Conservation (phyloP, 2,797 vertebrate species). For the Rhyacichthys aspro region DNA sequence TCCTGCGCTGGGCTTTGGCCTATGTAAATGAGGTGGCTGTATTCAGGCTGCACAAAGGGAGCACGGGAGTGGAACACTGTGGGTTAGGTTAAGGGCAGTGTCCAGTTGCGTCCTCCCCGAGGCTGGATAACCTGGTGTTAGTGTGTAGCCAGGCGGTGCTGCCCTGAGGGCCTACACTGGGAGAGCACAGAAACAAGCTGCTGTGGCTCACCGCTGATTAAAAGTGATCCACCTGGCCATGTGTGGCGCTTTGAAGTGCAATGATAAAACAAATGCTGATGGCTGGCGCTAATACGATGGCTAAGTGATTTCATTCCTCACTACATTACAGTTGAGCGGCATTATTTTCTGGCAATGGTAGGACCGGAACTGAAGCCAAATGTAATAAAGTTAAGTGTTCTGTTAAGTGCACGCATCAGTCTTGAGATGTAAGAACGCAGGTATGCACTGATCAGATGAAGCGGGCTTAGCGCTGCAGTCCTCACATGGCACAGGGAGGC, state of each 20-base stretch:
- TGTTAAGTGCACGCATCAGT: slow-evolving; percentile 56
- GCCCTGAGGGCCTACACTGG: no score
- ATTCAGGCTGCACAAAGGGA: background rate
- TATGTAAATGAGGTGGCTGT: slow-evolving; percentile 57
- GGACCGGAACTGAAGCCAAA: slow-evolving; percentile 55
- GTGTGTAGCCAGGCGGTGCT: no score
- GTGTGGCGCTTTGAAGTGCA: slow-evolving; percentile 65
- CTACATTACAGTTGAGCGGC: slow-evolving; percentile 53
- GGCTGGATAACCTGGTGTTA: slow-evolving; percentile 46
- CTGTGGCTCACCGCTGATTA: slow-evolving; percentile 65
- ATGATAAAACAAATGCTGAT: slow-evolving; percentile 67
- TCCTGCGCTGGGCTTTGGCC: slow-evolving; percentile 26
- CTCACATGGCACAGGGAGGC: background rate
- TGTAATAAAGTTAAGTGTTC: slow-evolving; percentile 71
- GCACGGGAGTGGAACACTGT: slow-evolving; percentile 10
- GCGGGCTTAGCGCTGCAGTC: background rate
- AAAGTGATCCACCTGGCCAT: slow-evolving; percentile 69
- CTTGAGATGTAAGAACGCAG: slow-evolving; percentile 22
- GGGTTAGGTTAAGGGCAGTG: slow-evolving; percentile 35
- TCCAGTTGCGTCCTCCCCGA: slow-evolving; percentile 55
- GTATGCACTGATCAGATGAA: slow-evolving; percentile 17
- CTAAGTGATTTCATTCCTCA: slow-evolving; percentile 67
- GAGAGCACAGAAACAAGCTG: slow-evolving; percentile 51
- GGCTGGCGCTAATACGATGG: slow-evolving; percentile 61
- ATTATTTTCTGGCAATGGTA: slow-evolving; percentile 62